Conservation (phyloP, 2,888 invertebrate species). For the Oegoconia quadripuncta region DNA sequence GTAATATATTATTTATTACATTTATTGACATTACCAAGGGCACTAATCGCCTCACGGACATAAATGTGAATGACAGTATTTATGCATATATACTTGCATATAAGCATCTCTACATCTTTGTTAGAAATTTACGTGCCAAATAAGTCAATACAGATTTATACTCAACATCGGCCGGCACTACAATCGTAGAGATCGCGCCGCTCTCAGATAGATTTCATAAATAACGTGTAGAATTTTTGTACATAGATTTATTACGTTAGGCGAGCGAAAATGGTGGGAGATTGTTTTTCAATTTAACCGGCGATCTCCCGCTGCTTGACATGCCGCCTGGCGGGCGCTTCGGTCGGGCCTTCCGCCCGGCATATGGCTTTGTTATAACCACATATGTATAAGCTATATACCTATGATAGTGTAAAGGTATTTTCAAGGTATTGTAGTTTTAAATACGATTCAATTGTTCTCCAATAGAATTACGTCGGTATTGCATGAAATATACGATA, state of each 20-base stretch:
- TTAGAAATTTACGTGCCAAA: slow-evolving; percentile 9
- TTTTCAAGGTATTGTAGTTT: too few species aligned
- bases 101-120: too few species aligned
- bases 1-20: too few species aligned
- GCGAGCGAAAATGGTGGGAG: slow-evolving; percentile 78
- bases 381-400: slow-evolving; percentile 1
- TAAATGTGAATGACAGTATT: too few species aligned
- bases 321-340: slow-evolving; percentile 37
- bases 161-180: slow-evolving; percentile 39
- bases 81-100: too few species aligned
- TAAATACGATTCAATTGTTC: too few species aligned
- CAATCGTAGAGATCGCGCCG: slow-evolving; percentile 53
- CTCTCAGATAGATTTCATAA: slow-evolving; percentile 73
- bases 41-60: too few species aligned
- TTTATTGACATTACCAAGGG: too few species aligned
- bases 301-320: slow-evolving; percentile 72
- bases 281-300: slow-evolving; percentile 80
- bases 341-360: slow-evolving; percentile 24
- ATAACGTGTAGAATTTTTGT: slow-evolving; percentile 78
- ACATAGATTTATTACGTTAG: slow-evolving; percentile 79
- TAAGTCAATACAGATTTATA: slow-evolving; percentile 15
- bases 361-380: slow-evolving; percentile 34
- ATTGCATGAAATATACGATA: too few species aligned
- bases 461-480: too few species aligned
- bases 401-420: neutral